A percentile compares a stretch with the other conserved stretches of the same genome.
These are phyloP conservation scores for Coenonympha arcania DNA, from an alignment of 2,888 invertebrate species.

Conservation along the genomic window DNA sequence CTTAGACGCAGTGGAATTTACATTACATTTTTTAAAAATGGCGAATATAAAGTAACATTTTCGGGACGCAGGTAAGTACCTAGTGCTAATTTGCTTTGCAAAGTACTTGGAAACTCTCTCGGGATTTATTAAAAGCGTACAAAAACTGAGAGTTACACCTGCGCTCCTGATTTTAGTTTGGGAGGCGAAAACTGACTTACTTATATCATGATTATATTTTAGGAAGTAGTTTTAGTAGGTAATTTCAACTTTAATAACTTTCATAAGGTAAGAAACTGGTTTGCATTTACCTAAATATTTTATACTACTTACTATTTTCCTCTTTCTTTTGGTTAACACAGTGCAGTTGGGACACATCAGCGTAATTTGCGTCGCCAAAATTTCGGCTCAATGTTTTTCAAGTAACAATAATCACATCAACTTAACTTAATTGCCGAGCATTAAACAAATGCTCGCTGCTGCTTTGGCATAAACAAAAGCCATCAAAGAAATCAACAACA, in stretches of 20 bases:
- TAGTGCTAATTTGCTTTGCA: slow-evolving; percentile 30
- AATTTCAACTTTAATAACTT: background rate
- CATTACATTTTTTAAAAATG: slow-evolving; percentile 21
- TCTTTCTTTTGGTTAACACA: no score
- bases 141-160: slow-evolving; percentile 21
- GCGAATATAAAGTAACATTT: slow-evolving; percentile 25
- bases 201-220: background rate
- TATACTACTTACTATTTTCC: no score
- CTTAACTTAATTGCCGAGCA: no score
- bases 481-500: no score
- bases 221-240: background rate
- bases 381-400: no score
- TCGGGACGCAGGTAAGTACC: slow-evolving; percentile 20
- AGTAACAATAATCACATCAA: no score
- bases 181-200: background rate
- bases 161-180: slow-evolving; percentile 9
- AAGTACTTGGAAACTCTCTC: slow-evolving; percentile 24
- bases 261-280: background rate
- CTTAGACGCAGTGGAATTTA: slow-evolving; percentile 21
- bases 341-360: no score
- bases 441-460: no score
- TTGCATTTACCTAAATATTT: no score
- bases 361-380: no score
- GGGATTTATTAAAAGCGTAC: slow-evolving; percentile 25
- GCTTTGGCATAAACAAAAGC: no score